phyloP scores from a whole-genome alignment of 2,888 invertebrate genomes.

The Cacoxenus indagator region DNA sequence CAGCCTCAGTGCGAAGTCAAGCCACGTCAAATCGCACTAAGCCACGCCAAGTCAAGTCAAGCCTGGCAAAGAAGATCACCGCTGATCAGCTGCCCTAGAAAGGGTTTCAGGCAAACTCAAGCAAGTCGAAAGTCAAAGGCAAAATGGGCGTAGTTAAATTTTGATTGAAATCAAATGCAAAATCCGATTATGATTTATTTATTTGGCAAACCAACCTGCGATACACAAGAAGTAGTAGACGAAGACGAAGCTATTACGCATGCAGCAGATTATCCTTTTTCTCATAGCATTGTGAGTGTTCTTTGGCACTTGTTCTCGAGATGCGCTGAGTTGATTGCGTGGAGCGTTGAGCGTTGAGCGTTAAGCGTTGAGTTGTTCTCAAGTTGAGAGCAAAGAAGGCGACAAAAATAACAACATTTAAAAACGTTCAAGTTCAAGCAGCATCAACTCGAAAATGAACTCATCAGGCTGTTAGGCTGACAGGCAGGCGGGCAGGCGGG shows the following conservation, averaged over 20 bases:
- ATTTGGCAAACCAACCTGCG: conserved; percentile 36
- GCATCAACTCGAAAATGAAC: conserved; percentile 46
- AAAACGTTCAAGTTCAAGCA: conserved; percentile 50
- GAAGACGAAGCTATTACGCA: conserved; percentile 47
- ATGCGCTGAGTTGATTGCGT: conserved; percentile 13
- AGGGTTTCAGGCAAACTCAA: conserved; percentile 21
- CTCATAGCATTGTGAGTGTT: conserved; percentile 48
- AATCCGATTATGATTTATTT: conserved; percentile 62
- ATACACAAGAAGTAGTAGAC: conserved; percentile 24
- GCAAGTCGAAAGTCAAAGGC: conserved; percentile 23
- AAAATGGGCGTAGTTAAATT: conserved; percentile 57
- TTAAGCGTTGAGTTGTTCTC: no score
- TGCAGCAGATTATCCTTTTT: conserved; percentile 53
- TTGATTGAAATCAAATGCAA: conserved; percentile 59
- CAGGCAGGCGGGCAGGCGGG: conserved; percentile 39
- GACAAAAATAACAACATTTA: conserved; percentile 47
- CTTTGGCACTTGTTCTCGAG: conserved; percentile 22
- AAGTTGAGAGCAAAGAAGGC: conserved; percentile 32
- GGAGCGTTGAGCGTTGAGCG: no score
- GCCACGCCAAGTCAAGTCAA: conserved; percentile 31
- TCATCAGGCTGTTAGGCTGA: no score
- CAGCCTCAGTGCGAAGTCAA: conserved; percentile 50
- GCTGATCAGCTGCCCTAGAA: conserved; percentile 20
- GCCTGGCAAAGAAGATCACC: conserved; percentile 27
- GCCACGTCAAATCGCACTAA: conserved; percentile 27